phyloP scores from a whole-genome alignment of 2,113 vertebrate species.

The Promerops cafer region DNA sequence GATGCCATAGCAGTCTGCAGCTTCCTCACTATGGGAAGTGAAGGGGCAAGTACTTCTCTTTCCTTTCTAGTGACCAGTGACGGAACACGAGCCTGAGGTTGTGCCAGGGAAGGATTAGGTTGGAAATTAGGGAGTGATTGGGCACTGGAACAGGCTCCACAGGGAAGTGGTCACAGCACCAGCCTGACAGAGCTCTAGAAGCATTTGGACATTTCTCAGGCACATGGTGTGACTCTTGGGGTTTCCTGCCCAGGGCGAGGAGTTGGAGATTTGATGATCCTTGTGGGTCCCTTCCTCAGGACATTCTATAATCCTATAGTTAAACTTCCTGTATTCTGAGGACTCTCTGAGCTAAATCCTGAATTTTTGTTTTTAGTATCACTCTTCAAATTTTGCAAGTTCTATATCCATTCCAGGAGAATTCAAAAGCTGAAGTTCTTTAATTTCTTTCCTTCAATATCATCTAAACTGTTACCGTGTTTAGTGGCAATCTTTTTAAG shows the following conservation, averaged over 20 bases:
- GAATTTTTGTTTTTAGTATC: background rate
- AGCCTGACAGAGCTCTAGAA: background rate
- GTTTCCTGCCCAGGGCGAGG: rapidly evolving
- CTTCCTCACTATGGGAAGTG: rapidly evolving
- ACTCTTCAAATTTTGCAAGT: background rate
- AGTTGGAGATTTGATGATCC: rapidly evolving
- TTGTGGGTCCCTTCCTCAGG: background rate
- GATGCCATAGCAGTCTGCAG: too few relatives aligned
- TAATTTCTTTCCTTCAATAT: background rate
- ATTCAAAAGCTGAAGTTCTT: background rate
- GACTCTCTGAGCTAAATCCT: background rate
- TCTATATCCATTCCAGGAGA: background rate
- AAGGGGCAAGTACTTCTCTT: background rate
- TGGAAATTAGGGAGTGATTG: background rate
- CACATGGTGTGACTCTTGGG: background rate
- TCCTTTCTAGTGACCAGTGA: background rate
- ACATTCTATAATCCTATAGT: background rate
- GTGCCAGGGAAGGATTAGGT: background rate
- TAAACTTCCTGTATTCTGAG: background rate
- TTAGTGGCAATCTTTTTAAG: background rate
- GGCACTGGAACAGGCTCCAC: background rate
- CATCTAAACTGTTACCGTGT: rapidly evolving
- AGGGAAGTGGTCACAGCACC: background rate
- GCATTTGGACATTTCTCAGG: background rate
- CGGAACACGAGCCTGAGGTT: background rate